phyloP scores from a whole-genome alignment of 1,140 invertebrate genomes.

The Thaumetopoea pityocampa region DNA sequence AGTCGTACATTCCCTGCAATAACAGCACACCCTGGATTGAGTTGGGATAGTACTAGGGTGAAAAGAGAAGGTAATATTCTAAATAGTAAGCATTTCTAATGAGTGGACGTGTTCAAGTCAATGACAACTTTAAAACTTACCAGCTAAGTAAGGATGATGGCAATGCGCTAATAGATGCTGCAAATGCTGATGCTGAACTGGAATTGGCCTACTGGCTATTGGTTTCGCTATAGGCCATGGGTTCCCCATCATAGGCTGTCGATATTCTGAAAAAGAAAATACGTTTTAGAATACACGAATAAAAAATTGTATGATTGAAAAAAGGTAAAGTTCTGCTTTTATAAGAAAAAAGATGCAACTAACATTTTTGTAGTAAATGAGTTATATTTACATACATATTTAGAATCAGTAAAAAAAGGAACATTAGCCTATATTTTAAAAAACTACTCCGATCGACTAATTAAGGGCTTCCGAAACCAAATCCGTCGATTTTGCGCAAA shows the following conservation, averaged over 20 bases:
- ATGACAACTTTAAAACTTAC: constrained; percentile 19
- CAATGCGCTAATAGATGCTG: constrained; percentile 70
- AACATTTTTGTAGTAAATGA: too few species aligned
- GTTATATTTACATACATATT: too few species aligned
- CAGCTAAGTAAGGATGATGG: constrained; percentile 69
- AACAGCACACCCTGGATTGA: too few species aligned
- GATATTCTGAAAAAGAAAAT: constrained; percentile 43
- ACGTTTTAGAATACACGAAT: background rate
- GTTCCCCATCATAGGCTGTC: constrained; percentile 58
- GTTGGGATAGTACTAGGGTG: too few species aligned
- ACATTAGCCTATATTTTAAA: too few species aligned
- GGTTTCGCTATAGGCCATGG: constrained; percentile 72
- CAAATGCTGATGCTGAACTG: constrained; percentile 63
- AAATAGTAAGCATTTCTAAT: too few species aligned
- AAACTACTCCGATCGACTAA: too few species aligned
- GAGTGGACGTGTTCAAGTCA: background rate
- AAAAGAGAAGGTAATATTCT: too few species aligned
- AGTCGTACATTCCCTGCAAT: too few species aligned
- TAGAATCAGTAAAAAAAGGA: too few species aligned
- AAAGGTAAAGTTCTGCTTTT: background rate
- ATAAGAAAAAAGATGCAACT: background rate
- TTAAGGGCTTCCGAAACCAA: too few species aligned
- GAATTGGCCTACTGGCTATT: constrained; percentile 68
- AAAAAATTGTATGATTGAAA: background rate
- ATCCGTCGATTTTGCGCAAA: too few species aligned